Evolutionary conservation across 2,888 invertebrate genomes (phyloP), one percentile per base, ranked within the genome.

Genomic region (Drosophila limbata): DNA sequence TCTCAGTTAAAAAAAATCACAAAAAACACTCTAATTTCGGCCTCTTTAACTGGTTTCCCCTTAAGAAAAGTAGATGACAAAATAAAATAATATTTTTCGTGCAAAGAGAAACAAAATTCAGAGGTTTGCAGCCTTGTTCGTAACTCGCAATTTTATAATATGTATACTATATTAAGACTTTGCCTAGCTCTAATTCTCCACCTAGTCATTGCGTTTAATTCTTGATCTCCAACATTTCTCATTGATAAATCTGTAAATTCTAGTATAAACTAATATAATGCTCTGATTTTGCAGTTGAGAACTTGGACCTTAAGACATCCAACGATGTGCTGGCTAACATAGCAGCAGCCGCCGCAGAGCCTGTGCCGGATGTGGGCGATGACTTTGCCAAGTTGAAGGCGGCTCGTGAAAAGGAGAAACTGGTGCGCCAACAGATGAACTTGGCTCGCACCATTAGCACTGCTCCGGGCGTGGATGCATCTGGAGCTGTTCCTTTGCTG

Each of bases 321-420:
- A 72, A 35, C 42, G 92, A 91, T 73, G 67, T 84, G 4, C 44
- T 88, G 52, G 59, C 67, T 13, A 47, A 55, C 13, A 21, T 68
- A 3, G 67, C 70, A 3, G 67, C 69, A 11, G 47, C 53, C 15
- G 4, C 21, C 6, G 11, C 45, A n/a, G 63, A 39, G 78, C 64
- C 70, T 3, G 80, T 59, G 4, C 78, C 53, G 6, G 80, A 84
- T 19, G 92, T 91, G 10, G 93, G 94, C 62, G 96, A 96, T 84
- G 96, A 96, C 74, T 96, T 96, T 85, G 94, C 95, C 48, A 95
- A 95, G 65, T 92, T 97, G 51, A 95, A 95, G 84, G 94, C 94
- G 47, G 93, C 94, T 60, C 94, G 96, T 2, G 95, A 96, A 83
- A 95, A 95, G 85, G 95, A 96, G 88, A 94, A 96, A n/a, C 92